Conservation (phyloP, 2,113 vertebrate genomes). For the Fregata magnificens region DNA sequence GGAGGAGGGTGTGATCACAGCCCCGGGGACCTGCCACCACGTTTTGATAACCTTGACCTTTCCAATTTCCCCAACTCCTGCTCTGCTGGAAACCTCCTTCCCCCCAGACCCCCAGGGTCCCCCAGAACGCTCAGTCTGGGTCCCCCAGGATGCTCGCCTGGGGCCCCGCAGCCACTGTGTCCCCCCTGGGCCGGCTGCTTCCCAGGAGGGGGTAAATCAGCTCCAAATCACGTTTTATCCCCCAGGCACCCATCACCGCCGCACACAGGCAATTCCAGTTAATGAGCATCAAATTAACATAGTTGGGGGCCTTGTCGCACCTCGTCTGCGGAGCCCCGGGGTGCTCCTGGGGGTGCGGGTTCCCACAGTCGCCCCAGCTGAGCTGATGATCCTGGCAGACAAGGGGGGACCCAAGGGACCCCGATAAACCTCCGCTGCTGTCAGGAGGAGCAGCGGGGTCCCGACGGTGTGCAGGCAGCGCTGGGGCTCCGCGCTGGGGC, state of each 20-base stretch:
- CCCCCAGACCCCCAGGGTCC: neutral
- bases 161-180: neutral
- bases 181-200: neutral
- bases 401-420: neutral
- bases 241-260: neutral
- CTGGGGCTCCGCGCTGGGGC: neutral
- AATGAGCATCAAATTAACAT: neutral
- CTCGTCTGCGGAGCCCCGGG: rapidly evolving
- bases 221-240: neutral
- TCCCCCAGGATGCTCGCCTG: neutral
- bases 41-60: neutral
- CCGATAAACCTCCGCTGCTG: neutral
- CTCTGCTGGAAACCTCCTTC: neutral
- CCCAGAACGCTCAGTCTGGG: neutral
- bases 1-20: neutral
- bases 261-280: neutral
- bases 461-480: rapidly evolving
- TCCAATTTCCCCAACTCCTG: neutral
- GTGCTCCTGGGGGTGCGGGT: neutral
- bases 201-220: rapidly evolving
- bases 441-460: neutral
- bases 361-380: rapidly evolving
- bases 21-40: neutral
- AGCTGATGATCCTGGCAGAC: neutral
- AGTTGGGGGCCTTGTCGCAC: rapidly evolving